Evolutionary conservation across 2,797 vertebrate species (phyloP).

Genomic region (Gadopsis marmoratus): DNA sequence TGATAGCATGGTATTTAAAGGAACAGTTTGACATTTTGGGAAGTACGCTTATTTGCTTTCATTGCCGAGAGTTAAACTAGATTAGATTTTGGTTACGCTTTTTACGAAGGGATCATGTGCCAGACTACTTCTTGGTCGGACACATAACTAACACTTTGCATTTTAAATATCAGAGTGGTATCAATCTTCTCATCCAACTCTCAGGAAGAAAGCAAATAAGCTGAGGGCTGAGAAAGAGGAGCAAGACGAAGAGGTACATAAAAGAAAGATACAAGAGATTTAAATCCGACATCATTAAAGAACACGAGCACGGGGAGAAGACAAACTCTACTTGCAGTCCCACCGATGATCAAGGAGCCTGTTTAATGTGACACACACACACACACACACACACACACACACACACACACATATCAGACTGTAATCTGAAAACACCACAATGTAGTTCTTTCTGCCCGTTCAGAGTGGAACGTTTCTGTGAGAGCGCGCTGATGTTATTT

Average conservation of each 20-base stretch:
- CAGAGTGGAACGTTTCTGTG: conserved; percentile 79
- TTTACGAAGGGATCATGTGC: too few relatives aligned
- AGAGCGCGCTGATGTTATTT: conserved; percentile 77
- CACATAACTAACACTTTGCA: too few relatives aligned
- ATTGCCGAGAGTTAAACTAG: background rate
- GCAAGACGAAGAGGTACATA: background rate
- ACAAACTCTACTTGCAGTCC: background rate
- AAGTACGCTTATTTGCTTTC: background rate
- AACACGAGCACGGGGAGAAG: background rate
- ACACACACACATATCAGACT: conserved; percentile 22
- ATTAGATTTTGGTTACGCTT: background rate
- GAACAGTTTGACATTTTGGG: background rate
- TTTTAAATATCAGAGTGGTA: background rate
- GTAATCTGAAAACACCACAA: conserved; percentile 70
- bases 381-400: conserved; percentile 17
- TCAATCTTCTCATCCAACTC: background rate
- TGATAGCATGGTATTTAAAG: background rate
- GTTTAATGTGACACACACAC: conserved; percentile 43
- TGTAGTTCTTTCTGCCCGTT: conserved; percentile 61
- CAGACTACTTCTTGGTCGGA: too few relatives aligned
- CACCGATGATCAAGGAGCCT: conserved; percentile 28
- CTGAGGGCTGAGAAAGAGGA: background rate
- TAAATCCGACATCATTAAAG: background rate
- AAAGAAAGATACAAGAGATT: background rate
- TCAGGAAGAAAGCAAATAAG: background rate